A percentile compares a stretch with the other conserved stretches of the same genome.
These are phyloP conservation scores for Motacilla tschutschensis DNA, from an alignment of 2,113 vertebrate species.

Conservation along the genomic window DNA sequence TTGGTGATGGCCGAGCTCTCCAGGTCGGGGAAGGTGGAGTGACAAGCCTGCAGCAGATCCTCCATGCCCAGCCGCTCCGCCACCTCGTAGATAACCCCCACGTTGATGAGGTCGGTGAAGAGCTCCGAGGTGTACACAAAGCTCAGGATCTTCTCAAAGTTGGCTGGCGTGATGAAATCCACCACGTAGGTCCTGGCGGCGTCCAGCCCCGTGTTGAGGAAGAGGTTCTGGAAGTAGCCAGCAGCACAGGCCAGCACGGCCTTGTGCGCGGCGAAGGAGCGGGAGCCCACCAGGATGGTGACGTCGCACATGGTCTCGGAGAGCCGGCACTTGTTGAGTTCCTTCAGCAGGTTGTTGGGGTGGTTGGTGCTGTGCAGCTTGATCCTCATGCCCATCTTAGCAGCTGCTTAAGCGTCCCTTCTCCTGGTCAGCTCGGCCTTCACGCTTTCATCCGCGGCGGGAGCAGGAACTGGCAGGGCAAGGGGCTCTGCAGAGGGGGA, in stretches of 20 bases:
- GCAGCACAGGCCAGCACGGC: slow-evolving; percentile 89
- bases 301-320: slow-evolving; percentile 91
- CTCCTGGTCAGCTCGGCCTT: slow-evolving; percentile 6
- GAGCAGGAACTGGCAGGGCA: slow-evolving; percentile 26
- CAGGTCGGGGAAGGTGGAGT: slow-evolving; percentile 91
- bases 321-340: slow-evolving; percentile 91
- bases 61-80: slow-evolving; percentile 88
- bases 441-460: background rate
- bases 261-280: slow-evolving; percentile 89
- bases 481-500: slow-evolving; percentile 17
- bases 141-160: slow-evolving; percentile 94
- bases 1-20: slow-evolving; percentile 76
- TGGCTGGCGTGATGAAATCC: slow-evolving; percentile 90
- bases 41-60: slow-evolving; percentile 88
- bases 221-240: slow-evolving; percentile 90
- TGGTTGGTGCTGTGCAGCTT: slow-evolving; percentile 91
- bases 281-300: slow-evolving; percentile 87
- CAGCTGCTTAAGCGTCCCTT: slow-evolving; percentile 45
- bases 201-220: slow-evolving; percentile 74
- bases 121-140: slow-evolving; percentile 95
- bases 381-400: slow-evolving; percentile 93
- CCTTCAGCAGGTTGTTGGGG: slow-evolving; percentile 87
- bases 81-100: slow-evolving; percentile 92
- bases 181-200: slow-evolving; percentile 80
- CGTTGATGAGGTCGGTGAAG: slow-evolving; percentile 90